Conservation (phyloP, 2,113 vertebrate species). For the Pluvianellus socialis region DNA sequence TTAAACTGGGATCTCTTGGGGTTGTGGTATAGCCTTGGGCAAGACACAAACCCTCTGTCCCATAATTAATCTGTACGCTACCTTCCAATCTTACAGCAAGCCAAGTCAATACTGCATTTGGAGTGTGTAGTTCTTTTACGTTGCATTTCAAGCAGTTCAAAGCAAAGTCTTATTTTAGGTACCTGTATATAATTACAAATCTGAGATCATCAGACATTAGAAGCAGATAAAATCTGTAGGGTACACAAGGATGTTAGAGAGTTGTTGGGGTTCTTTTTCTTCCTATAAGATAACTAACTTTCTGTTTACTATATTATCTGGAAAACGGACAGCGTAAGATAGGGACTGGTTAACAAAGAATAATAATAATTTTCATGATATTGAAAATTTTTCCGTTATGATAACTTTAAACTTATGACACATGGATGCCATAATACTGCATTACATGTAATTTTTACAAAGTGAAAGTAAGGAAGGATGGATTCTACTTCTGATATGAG, state of each 20-base stretch:
- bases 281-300: not conserved
- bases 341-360: not conserved
- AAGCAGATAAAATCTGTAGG: not conserved
- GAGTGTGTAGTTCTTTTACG: not conserved
- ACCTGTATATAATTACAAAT: not conserved
- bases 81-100: not conserved
- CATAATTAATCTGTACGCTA: not conserved
- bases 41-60: not conserved
- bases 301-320: not conserved
- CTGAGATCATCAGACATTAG: not conserved
- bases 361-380: not conserved
- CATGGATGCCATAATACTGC: not conserved
- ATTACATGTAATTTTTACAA: not conserved
- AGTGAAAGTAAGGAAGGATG: not conserved
- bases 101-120: not conserved
- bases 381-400: not conserved
- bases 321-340: not conserved
- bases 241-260: not conserved
- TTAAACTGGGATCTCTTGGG: not conserved
- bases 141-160: not conserved
- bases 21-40: not conserved
- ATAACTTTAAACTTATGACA: not conserved
- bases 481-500: not conserved
- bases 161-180: conserved; percentile 1
- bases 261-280: not conserved